Percentiles rank a stretch among this genome's conserved stretches.
Evolutionary conservation across 2,797 vertebrate species (phyloP).

Genomic region (Periparus ater): DNA sequence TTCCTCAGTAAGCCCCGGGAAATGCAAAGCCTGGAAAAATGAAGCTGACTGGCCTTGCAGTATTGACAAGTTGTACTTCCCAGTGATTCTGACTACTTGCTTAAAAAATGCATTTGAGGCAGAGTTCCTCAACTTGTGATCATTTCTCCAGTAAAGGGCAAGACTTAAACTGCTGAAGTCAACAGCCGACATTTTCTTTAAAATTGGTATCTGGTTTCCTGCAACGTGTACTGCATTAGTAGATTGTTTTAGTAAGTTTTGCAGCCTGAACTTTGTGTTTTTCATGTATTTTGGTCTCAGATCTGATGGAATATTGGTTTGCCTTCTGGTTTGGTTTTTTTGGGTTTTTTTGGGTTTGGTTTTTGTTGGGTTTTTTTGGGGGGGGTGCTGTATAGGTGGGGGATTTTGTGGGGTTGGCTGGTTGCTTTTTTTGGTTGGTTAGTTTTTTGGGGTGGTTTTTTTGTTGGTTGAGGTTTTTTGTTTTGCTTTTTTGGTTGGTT

Average conservation of each 20-base stretch:
- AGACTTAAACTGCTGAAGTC: not conserved
- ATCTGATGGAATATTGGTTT: not conserved
- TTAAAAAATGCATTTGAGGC: not conserved
- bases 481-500: not conserved
- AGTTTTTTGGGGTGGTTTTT: not conserved
- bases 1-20: not conserved
- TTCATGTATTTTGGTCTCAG: accelerated
- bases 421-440: no score
- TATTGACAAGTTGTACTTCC: not conserved
- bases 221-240: not conserved
- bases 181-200: not conserved
- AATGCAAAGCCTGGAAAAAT: not conserved
- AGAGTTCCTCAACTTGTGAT: not conserved
- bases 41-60: not conserved
- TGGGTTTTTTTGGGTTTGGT: not conserved
- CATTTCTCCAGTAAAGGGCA: not conserved
- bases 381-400: no score
- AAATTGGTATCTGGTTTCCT: not conserved
- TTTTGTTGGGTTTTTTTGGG: not conserved
- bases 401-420: not conserved
- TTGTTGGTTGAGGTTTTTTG: not conserved
- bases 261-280: not conserved
- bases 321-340: not conserved
- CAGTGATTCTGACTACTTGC: not conserved
- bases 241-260: not conserved